Percentiles rank a stretch among this genome's conserved stretches.
Conservation (phyloP, 2,797 vertebrate species). For the Galagoides demidoff region DNA sequence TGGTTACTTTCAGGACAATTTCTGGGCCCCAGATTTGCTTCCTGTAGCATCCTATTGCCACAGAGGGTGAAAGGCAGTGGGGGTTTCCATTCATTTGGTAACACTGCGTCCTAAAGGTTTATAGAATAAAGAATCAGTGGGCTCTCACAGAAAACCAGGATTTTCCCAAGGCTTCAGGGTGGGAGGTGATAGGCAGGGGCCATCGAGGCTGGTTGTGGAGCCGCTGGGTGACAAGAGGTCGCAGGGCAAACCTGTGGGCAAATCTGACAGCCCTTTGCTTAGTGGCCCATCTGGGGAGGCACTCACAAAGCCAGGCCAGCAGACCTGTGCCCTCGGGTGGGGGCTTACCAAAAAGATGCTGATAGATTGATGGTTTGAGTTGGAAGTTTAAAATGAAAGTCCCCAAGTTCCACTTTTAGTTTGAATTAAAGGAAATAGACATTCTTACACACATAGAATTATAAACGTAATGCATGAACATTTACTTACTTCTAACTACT, state of each 20-base stretch:
- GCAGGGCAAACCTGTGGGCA: not conserved
- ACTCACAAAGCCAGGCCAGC: not conserved
- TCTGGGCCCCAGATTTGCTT: not conserved
- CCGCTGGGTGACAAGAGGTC: not conserved
- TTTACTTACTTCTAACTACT: not conserved
- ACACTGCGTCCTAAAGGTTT: not conserved
- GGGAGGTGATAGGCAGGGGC: no score
- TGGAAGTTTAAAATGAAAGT: not conserved
- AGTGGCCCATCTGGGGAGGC: not conserved
- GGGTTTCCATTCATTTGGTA: not conserved
- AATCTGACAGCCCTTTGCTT: not conserved
- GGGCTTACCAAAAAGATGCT: not conserved
- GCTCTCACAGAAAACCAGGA: not conserved
- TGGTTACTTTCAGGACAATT: not conserved
- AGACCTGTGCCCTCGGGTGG: not conserved
- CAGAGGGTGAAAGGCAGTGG: not conserved
- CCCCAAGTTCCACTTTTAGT: not conserved
- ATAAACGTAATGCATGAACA: not conserved
- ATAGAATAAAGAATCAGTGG: not conserved
- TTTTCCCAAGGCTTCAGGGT: not conserved
- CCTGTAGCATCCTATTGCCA: not conserved
- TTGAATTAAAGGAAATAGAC: slow-evolving; percentile 21
- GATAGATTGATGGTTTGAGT: not conserved
- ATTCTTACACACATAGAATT: not conserved
- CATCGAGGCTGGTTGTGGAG: not conserved